Percentiles rank a stretch among this genome's conserved stretches.
Conservation (phyloP, 2,797 vertebrate genomes). For the Clarias laeviceps region DNA sequence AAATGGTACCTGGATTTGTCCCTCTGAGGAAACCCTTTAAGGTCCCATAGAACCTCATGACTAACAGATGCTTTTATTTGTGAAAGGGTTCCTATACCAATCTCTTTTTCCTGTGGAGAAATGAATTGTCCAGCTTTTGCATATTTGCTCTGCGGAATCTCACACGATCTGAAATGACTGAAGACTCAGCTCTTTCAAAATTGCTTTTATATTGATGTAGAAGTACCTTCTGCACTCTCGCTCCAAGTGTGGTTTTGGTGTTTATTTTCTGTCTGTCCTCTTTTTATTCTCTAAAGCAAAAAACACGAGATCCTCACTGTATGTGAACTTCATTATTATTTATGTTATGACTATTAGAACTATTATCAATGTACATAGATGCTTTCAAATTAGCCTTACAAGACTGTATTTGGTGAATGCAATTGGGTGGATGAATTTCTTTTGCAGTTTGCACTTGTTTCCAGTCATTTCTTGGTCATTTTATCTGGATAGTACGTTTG, state of each 20-base stretch:
- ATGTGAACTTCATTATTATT: neutral
- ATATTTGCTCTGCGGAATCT: constrained; percentile 3
- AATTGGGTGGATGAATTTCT: neutral
- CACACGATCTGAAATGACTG: constrained; percentile 9
- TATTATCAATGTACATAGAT: neutral
- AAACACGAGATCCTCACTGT: neutral
- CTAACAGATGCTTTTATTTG: neutral
- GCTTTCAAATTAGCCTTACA: neutral
- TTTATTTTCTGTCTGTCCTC: neutral
- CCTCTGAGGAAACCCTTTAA: neutral
- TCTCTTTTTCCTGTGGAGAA: neutral
- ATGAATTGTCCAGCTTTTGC: neutral
- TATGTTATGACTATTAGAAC: neutral
- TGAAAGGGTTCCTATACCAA: neutral
- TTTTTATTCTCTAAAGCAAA: neutral
- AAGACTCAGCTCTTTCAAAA: constrained; percentile 24
- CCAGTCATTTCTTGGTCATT: too few relatives aligned
- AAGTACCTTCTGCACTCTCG: neutral
- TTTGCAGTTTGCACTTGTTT: neutral
- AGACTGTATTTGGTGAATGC: neutral
- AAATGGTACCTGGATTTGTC: neutral
- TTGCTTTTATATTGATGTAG: constrained; percentile 4
- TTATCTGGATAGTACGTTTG: too few relatives aligned
- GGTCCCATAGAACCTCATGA: neutral
- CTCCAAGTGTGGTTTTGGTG: neutral